Base-by-base conservation (phyloP, 2,113 vertebrate species). In the Microcebus tavaratra region DNA sequence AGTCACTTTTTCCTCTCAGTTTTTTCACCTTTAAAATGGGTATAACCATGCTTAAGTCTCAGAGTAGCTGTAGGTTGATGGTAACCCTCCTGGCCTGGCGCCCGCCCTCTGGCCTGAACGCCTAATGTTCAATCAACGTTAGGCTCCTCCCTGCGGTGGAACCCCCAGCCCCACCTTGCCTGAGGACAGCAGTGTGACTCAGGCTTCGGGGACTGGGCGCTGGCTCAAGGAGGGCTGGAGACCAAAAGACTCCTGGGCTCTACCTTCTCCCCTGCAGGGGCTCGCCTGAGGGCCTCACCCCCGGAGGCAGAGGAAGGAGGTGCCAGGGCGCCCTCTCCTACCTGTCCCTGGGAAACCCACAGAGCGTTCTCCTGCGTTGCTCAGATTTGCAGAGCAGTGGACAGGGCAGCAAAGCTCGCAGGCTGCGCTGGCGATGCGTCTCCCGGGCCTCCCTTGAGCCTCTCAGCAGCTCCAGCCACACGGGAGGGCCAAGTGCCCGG, bases 261-360 rank as follows among this genome's bases (percentile, higher is more conserved):
- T 59, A 36, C 39, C 25, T 48, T 34, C 34, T 8, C 48, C 50
- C 27, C 72, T n/a, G 10, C 34, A 18, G 21, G n/a, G 2, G 21
- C 59, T 70, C 3, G 5, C 42, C 45, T 12, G 17, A 79, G 53
- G 53, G 20, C 8, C 13, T 82, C 6, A n/a, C 8, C 7, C 67
- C 21, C 45, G 13, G 4, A 27, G 0, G 34, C 34, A 67, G 63
- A 25, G 36, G 53, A 34, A 68, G 72, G 34, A 67, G 50, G 20
- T 50, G 29, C 4, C 8, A 0, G 17, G 1, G 2, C 21, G 59
- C 9, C 9, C 76, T 39, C 45, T 21, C 9, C 25, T 12, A 20
- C 39, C 39, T 9, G 25, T 29, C 36, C 59, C 53, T 10, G 9
- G 57, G 39, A 75, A 68, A 75, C 48, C 36, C 23, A 14, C 27